Evolutionary conservation across 2,113 vertebrate species (phyloP).

Genomic region (Cyanoramphus novaezelandiae): DNA sequence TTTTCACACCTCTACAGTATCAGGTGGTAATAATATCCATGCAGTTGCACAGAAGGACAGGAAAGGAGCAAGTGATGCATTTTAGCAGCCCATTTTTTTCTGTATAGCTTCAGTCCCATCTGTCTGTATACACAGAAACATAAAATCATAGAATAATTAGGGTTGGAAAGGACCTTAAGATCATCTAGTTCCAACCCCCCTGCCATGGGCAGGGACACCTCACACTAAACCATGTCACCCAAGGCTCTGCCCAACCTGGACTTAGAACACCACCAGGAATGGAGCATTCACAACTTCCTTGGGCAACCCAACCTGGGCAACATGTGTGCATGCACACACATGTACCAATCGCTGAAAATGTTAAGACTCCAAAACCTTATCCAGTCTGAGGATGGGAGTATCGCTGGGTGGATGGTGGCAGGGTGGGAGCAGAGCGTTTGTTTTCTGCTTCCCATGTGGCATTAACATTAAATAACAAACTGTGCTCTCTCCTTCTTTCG

Average conservation of each 20-base stretch:
- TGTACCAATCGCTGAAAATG: not conserved
- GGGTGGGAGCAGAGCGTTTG: not conserved
- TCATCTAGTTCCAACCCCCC: too few species aligned
- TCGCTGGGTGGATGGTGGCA: not conserved
- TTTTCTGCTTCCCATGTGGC: not conserved
- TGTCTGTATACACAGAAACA: not conserved
- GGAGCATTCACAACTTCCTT: too few species aligned
- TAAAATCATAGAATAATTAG: too few species aligned
- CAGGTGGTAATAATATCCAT: not conserved
- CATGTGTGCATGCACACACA: fast-evolving
- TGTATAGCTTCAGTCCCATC: not conserved
- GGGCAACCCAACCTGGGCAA: too few species aligned
- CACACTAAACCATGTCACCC: too few species aligned
- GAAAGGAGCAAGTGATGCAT: not conserved
- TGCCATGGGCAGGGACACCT: too few species aligned
- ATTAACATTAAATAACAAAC: not conserved
- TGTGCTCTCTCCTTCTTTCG: not conserved
- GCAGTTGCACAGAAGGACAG: not conserved
- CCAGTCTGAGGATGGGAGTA: not conserved
- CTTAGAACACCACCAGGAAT: too few species aligned
- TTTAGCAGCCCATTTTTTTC: not conserved
- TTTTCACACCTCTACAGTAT: not conserved
- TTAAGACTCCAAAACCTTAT: not conserved
- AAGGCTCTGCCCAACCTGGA: too few species aligned
- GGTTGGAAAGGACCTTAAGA: too few species aligned